phyloP scores from a whole-genome alignment of 2,888 invertebrate species.

The Sialis fuliginosa region DNA sequence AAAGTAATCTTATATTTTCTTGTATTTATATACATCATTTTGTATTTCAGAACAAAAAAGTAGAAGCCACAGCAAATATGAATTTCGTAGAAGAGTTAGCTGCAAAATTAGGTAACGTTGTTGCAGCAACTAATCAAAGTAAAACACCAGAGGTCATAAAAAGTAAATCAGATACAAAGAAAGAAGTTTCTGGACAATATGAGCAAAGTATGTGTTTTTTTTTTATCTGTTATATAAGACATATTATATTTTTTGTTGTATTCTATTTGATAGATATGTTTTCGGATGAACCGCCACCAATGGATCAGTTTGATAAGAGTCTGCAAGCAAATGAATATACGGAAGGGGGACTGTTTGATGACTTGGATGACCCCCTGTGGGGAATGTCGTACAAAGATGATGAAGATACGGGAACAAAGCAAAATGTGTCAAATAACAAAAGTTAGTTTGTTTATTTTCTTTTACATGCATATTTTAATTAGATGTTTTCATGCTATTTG shows the following conservation, averaged over 20 bases:
- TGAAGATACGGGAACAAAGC: no score
- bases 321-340: not conserved
- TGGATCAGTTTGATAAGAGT: conserved; percentile 18
- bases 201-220: no score
- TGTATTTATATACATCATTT: not conserved
- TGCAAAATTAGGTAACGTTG: conserved; percentile 32
- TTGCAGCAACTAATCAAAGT: conserved; percentile 16
- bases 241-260: no score
- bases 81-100: conserved; percentile 44
- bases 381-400: conserved; percentile 5
- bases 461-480: no score
- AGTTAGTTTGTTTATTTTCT: no score
- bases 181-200: no score
- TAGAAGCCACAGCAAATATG: conserved; percentile 12
- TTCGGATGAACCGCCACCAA: conserved; percentile 36
- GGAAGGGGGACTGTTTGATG: conserved; percentile 17
- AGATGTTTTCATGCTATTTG: no score
- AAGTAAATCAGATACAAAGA: no score
- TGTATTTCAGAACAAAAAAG: not conserved
- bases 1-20: not conserved
- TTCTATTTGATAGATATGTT: conserved; percentile 21
- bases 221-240: no score
- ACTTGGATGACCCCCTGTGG: conserved; percentile 15
- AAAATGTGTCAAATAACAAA: no score
- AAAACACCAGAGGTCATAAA: no score